These are phyloP conservation scores for Sinocyclocheilus maitianheensis DNA, from an alignment of 2,113 vertebrate genomes.

Conservation along the genomic window DNA sequence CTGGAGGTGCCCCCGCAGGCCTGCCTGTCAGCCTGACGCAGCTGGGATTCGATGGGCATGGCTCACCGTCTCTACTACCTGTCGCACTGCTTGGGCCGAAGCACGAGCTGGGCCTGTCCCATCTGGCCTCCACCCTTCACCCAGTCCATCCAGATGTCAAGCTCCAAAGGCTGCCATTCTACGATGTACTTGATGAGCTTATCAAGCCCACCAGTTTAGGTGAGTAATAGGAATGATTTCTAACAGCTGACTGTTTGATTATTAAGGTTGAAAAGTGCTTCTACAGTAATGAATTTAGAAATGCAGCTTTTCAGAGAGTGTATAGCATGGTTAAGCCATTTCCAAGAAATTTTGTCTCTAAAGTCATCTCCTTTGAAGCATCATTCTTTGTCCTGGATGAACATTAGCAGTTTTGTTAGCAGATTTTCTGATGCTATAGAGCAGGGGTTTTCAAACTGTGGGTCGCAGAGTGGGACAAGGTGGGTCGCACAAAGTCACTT, in stretches of 20 bases:
- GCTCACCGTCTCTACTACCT: conserved; percentile 91
- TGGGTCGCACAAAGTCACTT: no score
- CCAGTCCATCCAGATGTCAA: conserved; percentile 98
- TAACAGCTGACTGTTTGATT: neutral
- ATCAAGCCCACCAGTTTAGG: conserved; percentile 98
- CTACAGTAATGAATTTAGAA: neutral
- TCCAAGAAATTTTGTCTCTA: neutral
- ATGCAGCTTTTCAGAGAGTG: neutral
- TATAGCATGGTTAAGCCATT: neutral
- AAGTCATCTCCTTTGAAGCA: neutral
- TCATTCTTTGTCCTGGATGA: neutral
- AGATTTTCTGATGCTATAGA: neutral
- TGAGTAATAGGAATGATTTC: conserved; percentile 68
- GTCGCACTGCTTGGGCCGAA: conserved; percentile 95
- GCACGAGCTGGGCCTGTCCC: conserved; percentile 96
- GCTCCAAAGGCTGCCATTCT: conserved; percentile 97
- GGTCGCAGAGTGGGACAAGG: no score
- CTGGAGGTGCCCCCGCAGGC: conserved; percentile 63
- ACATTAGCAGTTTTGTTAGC: neutral
- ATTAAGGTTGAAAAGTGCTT: neutral
- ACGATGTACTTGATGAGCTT: conserved; percentile 95
- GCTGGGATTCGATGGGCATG: conserved; percentile 88
- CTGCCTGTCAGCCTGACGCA: conserved; percentile 88
- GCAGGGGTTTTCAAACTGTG: no score
- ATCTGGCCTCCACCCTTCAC: conserved; percentile 91